Base-by-base conservation (phyloP, 2,113 vertebrate genomes). In the Petromus typicus region DNA sequence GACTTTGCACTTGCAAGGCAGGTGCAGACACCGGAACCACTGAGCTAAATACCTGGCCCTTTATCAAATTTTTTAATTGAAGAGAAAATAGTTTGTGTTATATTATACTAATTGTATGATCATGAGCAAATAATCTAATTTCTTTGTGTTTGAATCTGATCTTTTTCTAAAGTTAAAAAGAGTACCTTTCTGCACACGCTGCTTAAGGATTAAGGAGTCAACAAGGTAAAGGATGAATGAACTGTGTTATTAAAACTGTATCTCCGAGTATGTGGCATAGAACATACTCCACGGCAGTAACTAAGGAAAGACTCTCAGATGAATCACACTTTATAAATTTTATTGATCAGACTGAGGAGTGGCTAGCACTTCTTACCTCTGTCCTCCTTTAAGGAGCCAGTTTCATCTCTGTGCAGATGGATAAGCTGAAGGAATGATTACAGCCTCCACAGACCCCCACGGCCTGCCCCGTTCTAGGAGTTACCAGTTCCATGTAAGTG, bases 161-260 rank as follows among this genome's bases (percentile, higher is more conserved):
- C 32, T 80, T 85, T 85, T 89, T 54, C 51, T 92, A 59, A 92
- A 94, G 66, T 64, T 71, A 67, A 96, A 80, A 48, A 43, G 57
- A 90, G 80, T 79, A 79, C 0, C 14, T 71, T 94, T 84, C 5
- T 9, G 37, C 34, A 61, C 11, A 69, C 79, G 48, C 37, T 76
- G 75, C n/a, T 79, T 79, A 85, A 85, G 63, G 27, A 91, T 63
- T 32, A 1, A 75, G 56, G 73, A 75, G 66, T 67, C 90, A 54
- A 67, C 34, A 76, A 73, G 14, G 54, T 64, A 30, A 67, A 66
- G 27, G 37, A 56, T 63, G 32, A 80, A 71, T 78, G 23, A 79
- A 7, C 78, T 9, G 48, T 22, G 17, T 40, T 54, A 73, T n/a
- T 79, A 64, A 85, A 88, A 79, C 12, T 32, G n/a, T 78, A 27